Base-by-base conservation (phyloP, 2,113 vertebrate species). In the Otis tarda region DNA sequence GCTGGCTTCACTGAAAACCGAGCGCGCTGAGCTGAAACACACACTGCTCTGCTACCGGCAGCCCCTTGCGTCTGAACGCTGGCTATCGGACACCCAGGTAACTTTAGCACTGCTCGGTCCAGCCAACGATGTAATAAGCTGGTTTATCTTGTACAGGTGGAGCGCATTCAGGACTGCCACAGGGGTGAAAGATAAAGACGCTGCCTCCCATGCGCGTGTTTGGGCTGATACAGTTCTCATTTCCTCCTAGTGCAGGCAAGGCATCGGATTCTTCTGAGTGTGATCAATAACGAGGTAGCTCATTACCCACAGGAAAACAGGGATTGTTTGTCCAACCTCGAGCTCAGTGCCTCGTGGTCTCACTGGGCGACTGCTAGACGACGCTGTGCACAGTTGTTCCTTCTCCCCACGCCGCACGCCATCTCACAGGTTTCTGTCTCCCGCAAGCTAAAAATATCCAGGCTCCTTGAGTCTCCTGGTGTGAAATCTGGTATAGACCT, bases 201-300 rank as follows among this genome's bases (percentile, higher is more conserved):
- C 65, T n/a, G 31, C 65, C 52, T 87, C 43, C 78, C 0, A 0
- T 10, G 7, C 10, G 3, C 0, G 0, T 49, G 10, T 87, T 52
- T 28, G 45, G 23, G 50, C 18, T 49, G 50, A 64, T 2, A 1
- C 0, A 6, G 13, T 57, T 57, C 59, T 61, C 1, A 2, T 22
- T 83, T 76, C 45, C 57, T 76, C 53, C 35, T n/a, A 7, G 50
- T 52, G 45, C 63, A 83, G n/a, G 55, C 35, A 68, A 55, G 33
- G 22, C 50, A 74, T 1, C 5, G 1, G 53, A 52, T 50, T 71
- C 57, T 41, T 63, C 76, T 22, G 5, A 71, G 59, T 1, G 0
- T 20, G 28, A 31, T 68, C 71, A 71, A 12, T 37, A 76, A 73
- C 1, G 5, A 39, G 41, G 21, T 1, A 10, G 39, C 19, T 74